Evolutionary conservation across 2,888 invertebrate species (phyloP).

Genomic region (Drosophila quasianomalipes): DNA sequence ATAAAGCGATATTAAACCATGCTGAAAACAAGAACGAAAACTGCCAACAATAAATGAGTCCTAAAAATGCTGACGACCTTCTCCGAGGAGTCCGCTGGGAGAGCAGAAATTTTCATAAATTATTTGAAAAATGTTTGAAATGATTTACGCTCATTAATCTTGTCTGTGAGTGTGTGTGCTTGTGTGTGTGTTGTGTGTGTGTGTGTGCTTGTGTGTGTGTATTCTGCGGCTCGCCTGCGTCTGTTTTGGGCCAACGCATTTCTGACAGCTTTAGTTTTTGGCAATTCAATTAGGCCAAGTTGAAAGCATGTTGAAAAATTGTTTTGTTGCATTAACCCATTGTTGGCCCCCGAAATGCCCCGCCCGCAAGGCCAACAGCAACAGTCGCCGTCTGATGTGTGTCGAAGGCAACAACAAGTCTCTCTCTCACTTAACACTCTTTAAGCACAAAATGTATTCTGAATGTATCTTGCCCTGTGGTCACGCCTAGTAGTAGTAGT

Average conservation of each 20-base stretch:
- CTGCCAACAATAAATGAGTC: conserved; percentile 52
- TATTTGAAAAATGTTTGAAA: conserved; percentile 66
- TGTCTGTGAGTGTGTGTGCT: conserved; percentile 39
- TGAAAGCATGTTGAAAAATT: conserved; percentile 66
- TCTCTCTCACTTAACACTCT: conserved; percentile 4
- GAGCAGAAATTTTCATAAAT: conserved; percentile 62
- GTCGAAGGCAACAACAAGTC: conserved; percentile 24
- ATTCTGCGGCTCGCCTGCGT: conserved; percentile 42
- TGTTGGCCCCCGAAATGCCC: conserved; percentile 34
- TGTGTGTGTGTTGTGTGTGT: conserved; percentile 3
- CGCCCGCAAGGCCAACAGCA: conserved; percentile 24
- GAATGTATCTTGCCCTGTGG: neutral
- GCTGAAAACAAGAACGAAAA: conserved; percentile 37
- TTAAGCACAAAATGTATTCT: neutral
- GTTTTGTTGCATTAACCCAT: conserved; percentile 65
- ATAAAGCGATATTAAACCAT: conserved; percentile 34
- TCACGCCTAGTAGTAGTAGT: neutral
- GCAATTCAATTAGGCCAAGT: conserved; percentile 68
- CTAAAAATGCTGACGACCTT: conserved; percentile 56
- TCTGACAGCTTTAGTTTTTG: conserved; percentile 68
- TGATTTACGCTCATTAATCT: conserved; percentile 67
- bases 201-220: conserved; percentile 12
- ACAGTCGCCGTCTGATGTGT: conserved; percentile 45
- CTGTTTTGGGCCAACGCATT: conserved; percentile 52
- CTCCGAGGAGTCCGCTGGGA: conserved; percentile 45